A percentile compares a stretch with the other conserved stretches of the same genome.
phyloP scores from a whole-genome alignment of 2,113 vertebrate species.

The Himantopus leucocephalus region DNA sequence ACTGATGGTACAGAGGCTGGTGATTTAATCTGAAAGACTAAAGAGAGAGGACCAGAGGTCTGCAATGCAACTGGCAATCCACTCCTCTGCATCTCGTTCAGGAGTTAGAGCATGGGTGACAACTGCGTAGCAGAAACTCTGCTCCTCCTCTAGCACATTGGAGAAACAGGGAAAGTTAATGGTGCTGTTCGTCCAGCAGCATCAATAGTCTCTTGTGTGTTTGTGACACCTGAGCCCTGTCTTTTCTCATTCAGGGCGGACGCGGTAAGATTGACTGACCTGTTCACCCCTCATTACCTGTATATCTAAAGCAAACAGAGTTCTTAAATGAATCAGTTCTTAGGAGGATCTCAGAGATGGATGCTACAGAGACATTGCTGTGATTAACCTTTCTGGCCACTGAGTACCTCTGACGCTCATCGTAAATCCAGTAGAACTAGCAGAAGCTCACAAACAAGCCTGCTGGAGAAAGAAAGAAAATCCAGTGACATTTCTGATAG shows the following conservation, averaged over 20 bases:
- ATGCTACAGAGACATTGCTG: not conserved
- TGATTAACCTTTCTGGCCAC: not conserved
- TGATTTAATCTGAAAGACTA: not conserved
- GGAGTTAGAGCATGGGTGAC: not conserved
- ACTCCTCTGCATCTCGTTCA: not conserved
- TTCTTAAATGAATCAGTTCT: not conserved
- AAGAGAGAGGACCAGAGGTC: not conserved
- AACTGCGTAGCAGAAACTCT: not conserved
- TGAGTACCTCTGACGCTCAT: not conserved
- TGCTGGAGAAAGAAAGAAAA: not conserved
- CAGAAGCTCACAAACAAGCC: not conserved
- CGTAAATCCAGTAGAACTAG: not conserved
- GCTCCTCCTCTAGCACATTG: not conserved
- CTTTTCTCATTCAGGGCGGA: not conserved
- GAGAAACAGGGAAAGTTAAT: not conserved
- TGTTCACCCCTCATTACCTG: not conserved
- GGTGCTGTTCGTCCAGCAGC: not conserved
- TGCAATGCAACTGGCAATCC: not conserved
- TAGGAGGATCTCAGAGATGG: not conserved
- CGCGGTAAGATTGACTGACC: not conserved
- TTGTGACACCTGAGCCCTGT: not conserved
- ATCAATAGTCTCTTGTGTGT: not conserved
- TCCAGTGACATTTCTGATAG: not conserved
- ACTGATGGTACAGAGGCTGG: not conserved
- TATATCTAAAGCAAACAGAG: not conserved